Evolutionary conservation across 2,113 vertebrate genomes (phyloP).

Genomic region (Dendrocopos noguchii): DNA sequence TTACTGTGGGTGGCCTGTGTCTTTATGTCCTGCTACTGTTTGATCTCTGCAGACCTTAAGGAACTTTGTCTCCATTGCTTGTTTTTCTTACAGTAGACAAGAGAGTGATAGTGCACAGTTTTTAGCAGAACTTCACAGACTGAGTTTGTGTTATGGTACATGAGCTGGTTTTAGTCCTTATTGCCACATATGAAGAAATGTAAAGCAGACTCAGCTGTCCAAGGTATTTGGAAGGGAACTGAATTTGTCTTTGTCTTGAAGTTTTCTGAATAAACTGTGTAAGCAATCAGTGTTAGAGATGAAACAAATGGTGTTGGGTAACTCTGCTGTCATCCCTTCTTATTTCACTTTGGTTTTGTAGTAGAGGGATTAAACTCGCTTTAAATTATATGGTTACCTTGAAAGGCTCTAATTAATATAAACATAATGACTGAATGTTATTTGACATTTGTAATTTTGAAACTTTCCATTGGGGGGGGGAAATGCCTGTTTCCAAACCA

Average conservation of each 20-base stretch:
- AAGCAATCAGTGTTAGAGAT: background rate
- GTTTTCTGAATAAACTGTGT: background rate
- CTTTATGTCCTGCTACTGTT: background rate
- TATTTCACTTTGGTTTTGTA: slow-evolving; percentile 13
- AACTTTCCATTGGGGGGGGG: background rate
- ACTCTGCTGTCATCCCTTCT: background rate
- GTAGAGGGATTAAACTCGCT: background rate
- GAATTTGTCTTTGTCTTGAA: background rate
- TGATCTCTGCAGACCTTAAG: background rate
- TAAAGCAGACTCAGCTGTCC: slow-evolving; percentile 14
- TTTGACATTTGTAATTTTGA: background rate
- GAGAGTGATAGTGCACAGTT: background rate
- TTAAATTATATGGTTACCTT: slow-evolving; percentile 5
- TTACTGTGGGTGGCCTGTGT: background rate
- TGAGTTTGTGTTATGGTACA: background rate
- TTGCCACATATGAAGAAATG: slow-evolving; percentile 10
- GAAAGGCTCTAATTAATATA: slow-evolving; percentile 34
- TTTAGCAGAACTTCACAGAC: background rate
- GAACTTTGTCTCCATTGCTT: background rate
- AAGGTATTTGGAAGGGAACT: background rate
- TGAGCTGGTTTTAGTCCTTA: slow-evolving; percentile 15
- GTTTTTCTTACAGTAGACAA: background rate
- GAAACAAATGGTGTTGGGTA: background rate
- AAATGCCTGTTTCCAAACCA: background rate
- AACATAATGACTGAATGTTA: background rate